phyloP scores from a whole-genome alignment of 2,797 vertebrate species.

The Chromobotia macracanthus region DNA sequence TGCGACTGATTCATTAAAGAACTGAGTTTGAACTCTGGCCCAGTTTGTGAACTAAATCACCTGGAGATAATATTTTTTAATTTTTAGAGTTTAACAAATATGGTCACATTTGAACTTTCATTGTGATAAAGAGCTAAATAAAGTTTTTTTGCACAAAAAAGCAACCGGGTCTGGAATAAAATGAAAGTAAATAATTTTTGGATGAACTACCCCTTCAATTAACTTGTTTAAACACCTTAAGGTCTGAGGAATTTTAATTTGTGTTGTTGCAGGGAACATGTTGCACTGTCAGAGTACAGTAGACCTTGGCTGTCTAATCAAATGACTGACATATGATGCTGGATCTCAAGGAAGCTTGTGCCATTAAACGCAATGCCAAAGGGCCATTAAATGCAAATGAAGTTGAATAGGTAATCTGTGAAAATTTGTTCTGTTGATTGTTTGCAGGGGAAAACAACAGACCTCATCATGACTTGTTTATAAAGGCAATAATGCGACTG shows the following conservation, averaged over 20 bases:
- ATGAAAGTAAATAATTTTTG: background rate
- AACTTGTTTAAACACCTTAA: constrained; percentile 7
- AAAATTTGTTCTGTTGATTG: constrained; percentile 51
- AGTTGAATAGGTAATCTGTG: constrained; percentile 44
- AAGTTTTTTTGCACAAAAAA: too few species aligned
- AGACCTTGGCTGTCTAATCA: constrained; percentile 27
- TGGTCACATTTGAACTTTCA: too few species aligned
- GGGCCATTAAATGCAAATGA: constrained; percentile 48
- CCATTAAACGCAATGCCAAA: constrained; percentile 15
- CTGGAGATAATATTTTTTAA: too few species aligned
- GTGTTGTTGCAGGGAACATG: constrained; percentile 8
- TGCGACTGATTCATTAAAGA: too few species aligned
- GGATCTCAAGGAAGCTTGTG: background rate
- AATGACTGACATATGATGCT: constrained; percentile 32
- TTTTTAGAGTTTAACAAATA: too few species aligned
- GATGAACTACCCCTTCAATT: background rate
- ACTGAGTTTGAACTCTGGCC: too few species aligned
- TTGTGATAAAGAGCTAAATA: too few species aligned
- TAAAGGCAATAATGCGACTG: constrained; percentile 61
- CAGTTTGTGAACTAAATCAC: too few species aligned
- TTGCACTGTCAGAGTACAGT: background rate
- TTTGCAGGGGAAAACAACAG: constrained; percentile 56
- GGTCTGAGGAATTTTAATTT: constrained; percentile 27
- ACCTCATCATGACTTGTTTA: constrained; percentile 56
- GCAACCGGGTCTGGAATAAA: too few species aligned